Evolutionary conservation across 2,888 invertebrate genomes (phyloP).

Genomic region (Hirtodrosophila trivittata): DNA sequence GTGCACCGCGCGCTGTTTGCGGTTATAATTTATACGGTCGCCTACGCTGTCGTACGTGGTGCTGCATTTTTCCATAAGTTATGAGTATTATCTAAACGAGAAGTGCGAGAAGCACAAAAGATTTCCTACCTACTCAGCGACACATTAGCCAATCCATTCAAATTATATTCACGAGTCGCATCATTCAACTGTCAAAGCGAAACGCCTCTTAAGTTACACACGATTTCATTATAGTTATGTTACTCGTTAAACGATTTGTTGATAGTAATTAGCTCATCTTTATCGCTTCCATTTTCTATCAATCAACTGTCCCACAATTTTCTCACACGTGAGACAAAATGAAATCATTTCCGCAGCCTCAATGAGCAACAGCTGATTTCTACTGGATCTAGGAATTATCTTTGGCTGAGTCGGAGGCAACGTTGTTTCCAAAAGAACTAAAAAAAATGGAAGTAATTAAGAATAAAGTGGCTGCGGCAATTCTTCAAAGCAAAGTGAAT

Average conservation of each 20-base stretch:
- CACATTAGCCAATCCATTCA: slow-evolving; percentile 45
- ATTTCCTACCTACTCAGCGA: slow-evolving; percentile 15
- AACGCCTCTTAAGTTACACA: slow-evolving; percentile 5
- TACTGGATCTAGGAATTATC: background rate
- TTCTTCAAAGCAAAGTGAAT: slow-evolving; percentile 45
- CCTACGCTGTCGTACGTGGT: slow-evolving; percentile 37
- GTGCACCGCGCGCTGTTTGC: slow-evolving; percentile 55
- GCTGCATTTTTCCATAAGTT: slow-evolving; percentile 47
- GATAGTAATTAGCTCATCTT: slow-evolving; percentile 29
- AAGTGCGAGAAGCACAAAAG: slow-evolving; percentile 24
- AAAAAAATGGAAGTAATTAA: slow-evolving; percentile 34
- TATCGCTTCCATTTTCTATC: slow-evolving; percentile 35
- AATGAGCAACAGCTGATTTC: no score
- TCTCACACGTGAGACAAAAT: slow-evolving; percentile 37
- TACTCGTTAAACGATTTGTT: slow-evolving; percentile 50
- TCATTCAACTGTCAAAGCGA: slow-evolving; percentile 36
- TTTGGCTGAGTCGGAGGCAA: slow-evolving; percentile 45
- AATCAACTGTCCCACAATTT: slow-evolving; percentile 32
- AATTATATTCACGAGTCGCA: slow-evolving; percentile 28
- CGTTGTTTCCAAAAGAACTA: slow-evolving; percentile 13
- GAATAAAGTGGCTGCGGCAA: slow-evolving; percentile 38
- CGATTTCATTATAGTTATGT: slow-evolving; percentile 36
- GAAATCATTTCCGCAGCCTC: slow-evolving; percentile 46
- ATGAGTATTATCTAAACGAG: slow-evolving; percentile 53
- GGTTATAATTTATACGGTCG: slow-evolving; percentile 72